Evolutionary conservation across 2,113 vertebrate genomes (phyloP), one percentile per base, ranked within the genome.

Genomic region (Sceloporus tristichus): DNA sequence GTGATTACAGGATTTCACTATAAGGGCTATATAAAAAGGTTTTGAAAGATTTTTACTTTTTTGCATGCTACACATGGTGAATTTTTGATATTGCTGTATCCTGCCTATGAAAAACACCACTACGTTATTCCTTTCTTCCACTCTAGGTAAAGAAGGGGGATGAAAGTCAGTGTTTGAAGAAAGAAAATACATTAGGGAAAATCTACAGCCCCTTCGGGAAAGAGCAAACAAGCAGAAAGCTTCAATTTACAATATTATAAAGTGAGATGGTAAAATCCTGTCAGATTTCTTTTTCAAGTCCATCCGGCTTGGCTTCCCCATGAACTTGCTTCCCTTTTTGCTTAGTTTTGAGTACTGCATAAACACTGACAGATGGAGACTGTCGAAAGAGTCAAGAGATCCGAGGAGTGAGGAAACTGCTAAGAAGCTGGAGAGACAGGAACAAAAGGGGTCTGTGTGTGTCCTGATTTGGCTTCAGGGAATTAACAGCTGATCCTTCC

Each of bases 381-480:
- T 80, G 62, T 59, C 56, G 29, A 56, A 90, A 82, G 77, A 66
- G 85, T 62, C 48, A 84, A 87, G 77, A 80, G 90, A 87, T 75
- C 85, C 70, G 70, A 79, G 85, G 75, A 87, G 62, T 59, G 48
- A 71, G 85, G 78, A 73, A 87, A 87, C 82, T 86, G 65, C 82
- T 87, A 85, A 85, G 78, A 77, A 56, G 90, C 82, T 81, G 88
- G 71, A 82, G 71, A 27, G 81, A 10, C 23, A 4, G n/a, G 82
- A 82, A 77, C 82, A 85, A 87, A 81, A 62, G 82, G 53, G 54
- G 62, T 70, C 80, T 87, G 65, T 73, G 85, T 65, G 62, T 84
- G 65, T 82, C 82, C 73, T 65, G 38, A 78, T 77, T 81, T 91
- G 82, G 53, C 90, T 91, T 81, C 85, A 68, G 40, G 34, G 73